phyloP scores from a whole-genome alignment of 2,888 invertebrate species.

The Tridacna gigas region DNA sequence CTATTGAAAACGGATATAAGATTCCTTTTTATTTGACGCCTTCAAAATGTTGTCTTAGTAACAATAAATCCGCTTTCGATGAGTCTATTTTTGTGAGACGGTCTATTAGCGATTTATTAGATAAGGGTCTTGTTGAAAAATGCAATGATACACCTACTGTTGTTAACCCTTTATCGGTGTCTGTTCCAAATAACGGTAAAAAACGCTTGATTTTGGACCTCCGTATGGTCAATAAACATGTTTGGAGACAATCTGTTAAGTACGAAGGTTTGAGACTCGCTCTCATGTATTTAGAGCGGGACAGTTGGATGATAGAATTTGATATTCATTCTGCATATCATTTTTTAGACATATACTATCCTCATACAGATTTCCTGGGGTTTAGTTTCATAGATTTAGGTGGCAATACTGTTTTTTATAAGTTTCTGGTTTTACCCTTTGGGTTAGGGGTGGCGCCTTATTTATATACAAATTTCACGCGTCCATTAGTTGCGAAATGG shows the following conservation, averaged over 20 bases:
- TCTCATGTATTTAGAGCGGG: no score
- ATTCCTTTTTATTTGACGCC: constrained; percentile 20
- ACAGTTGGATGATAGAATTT: no score
- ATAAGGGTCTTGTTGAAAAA: constrained; percentile 10
- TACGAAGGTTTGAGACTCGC: no score
- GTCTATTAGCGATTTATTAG: constrained; percentile 11
- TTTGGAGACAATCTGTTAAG: no score
- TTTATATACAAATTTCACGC: background rate
- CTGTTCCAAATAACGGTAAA: constrained; percentile 12
- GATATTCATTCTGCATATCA: no score
- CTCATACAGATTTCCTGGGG: constrained; percentile 21
- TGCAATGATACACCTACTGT: background rate
- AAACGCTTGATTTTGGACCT: no score
- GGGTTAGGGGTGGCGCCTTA: background rate
- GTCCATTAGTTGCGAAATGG: constrained; percentile 19
- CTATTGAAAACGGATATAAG: constrained; percentile 5
- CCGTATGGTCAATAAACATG: no score
- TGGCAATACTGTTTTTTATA: background rate
- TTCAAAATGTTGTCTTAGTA: no score
- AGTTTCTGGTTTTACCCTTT: constrained; percentile 19
- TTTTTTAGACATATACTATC: background rate
- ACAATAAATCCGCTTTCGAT: constrained; percentile 1
- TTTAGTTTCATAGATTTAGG: constrained; percentile 1
- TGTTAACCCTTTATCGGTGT: constrained; percentile 8
- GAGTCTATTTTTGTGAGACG: background rate